Evolutionary conservation across 2,113 vertebrate genomes (phyloP).

Genomic region (Cephalopholis sonnerati): DNA sequence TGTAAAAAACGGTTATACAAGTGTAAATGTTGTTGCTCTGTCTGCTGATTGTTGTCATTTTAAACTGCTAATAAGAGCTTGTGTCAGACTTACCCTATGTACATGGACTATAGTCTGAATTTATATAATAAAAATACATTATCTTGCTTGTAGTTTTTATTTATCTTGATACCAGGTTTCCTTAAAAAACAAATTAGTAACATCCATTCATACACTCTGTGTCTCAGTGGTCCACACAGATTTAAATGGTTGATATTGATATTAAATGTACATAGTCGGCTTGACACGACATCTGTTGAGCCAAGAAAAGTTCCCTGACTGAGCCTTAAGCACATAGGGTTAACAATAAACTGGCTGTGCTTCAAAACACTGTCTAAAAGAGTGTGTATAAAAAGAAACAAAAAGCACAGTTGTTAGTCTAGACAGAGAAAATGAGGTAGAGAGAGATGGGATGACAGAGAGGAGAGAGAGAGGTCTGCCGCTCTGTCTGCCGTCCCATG

Average conservation of each 20-base stretch:
- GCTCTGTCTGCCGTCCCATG: constrained; percentile 53
- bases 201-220: not conserved
- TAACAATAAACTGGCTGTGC: constrained; percentile 19
- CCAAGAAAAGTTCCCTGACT: constrained; percentile 9
- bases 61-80: not conserved
- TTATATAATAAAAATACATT: not conserved
- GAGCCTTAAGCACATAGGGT: not conserved
- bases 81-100: not conserved
- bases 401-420: constrained; percentile 34
- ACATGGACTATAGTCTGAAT: not conserved
- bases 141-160: not conserved
- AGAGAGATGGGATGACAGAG: constrained; percentile 31
- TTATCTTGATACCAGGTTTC: constrained; percentile 1
- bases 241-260: not conserved
- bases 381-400: constrained; percentile 23
- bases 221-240: not conserved
- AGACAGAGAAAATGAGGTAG: constrained; percentile 19
- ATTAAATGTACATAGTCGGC: not conserved
- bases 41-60: not conserved
- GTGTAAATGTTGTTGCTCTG: not conserved
- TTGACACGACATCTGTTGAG: not conserved
- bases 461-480: constrained; percentile 19
- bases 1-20: not conserved
- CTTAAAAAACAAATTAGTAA: not conserved
- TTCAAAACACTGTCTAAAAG: constrained; percentile 15